Base-by-base conservation (phyloP, 92 coral and sea anemone species). In the Palythoa grandis region DNA sequence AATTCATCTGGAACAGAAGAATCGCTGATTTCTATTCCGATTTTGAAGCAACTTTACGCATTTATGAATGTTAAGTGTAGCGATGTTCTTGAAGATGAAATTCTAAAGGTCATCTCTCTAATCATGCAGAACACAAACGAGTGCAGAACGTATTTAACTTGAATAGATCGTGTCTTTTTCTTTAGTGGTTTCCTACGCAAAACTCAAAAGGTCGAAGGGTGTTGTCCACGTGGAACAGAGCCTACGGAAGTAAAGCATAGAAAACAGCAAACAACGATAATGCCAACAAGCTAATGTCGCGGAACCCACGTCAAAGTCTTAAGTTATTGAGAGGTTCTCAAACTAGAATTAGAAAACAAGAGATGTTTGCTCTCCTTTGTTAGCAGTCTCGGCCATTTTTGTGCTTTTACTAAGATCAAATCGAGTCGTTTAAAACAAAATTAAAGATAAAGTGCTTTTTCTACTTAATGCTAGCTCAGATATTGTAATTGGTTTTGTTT, bases 221-320 rank as follows among this genome's bases (percentile, higher is more conserved):
- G 82, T 76, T 76, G 79, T 75, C 79, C 63, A 47, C 7, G 37
- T 11, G 25, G 6, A 54, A 25, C 67, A 22, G 43, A 9, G 67
- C 82, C 82, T 25, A 76, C 82, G 82, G 82, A 76, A 76, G 82
- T 76, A 76, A 76, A 76, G 40, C 50, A 15, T 19, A 13, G 11
- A 76, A 53, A 76, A 54, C 47, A 24, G 63, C 53, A 76, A 35
- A 76, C 23, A 23, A 29, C 82, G 13, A 76, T 22, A 76, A 56
- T 29, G 10, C 11, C 67, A 52, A 43, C 50, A 5, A 76, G 23
- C 82, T 37, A 76, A n/a, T 74, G 69, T 69, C 7, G 74, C 40
- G 40, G 74, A 25, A 69, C 74, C 74, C 74, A 69, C 74, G 74
- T 69, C 19, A 13, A 5, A 37, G 15, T 29, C 74, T 11, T 15